Base-by-base conservation (phyloP, 2,797 vertebrate genomes). In the Pogonophryne albipinna region DNA sequence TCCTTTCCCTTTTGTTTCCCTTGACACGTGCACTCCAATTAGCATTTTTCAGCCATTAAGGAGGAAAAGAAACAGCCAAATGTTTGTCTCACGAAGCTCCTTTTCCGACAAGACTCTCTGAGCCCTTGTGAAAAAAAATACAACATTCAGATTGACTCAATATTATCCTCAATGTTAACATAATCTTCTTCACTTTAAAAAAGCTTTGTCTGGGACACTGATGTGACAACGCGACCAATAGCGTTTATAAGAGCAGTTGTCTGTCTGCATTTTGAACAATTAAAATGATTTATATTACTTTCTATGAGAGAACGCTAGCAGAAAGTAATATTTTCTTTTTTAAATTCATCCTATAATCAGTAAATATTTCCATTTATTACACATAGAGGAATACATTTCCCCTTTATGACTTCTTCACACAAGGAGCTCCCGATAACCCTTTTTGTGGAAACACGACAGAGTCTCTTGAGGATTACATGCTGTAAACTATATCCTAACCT, bases 1-100 rank as follows among this genome's bases (percentile, higher is more conserved):
- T 91, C 87, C 86, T 88, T 76, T 78, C 75, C 73, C 90, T 93
- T 95, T 94, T 94, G 94, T 95, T 95, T 93, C 92, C 91, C 82
- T 76, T 93, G 91, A 94, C 93, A 93, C 89, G 82, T 87, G 93
- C 82, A 80, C 86, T 82, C 91, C 92, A 95, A 94, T 95, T 95
- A 95, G 92, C 93, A 95, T 93, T 94, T 94, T 93, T 79, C 90
- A 88, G 76, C 92, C 90, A 93, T 94, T 94, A 94, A 92, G 90
- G 79, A 86, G 88, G 82, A 90, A 87, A 79, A 84, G 86, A 89
- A 87, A 83, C 85, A 86, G 83, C 90, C 90, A 90, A 90, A 92
- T 92, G 91, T 93, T 94, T 93, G 90, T 90, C 82, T 91, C 84
- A 88, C 80, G 61, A 15, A 84, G 83, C 79, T 88, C 69, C 75